Evolutionary conservation across 2,888 invertebrate species (phyloP).

Genomic region (Brenthis hecate): DNA sequence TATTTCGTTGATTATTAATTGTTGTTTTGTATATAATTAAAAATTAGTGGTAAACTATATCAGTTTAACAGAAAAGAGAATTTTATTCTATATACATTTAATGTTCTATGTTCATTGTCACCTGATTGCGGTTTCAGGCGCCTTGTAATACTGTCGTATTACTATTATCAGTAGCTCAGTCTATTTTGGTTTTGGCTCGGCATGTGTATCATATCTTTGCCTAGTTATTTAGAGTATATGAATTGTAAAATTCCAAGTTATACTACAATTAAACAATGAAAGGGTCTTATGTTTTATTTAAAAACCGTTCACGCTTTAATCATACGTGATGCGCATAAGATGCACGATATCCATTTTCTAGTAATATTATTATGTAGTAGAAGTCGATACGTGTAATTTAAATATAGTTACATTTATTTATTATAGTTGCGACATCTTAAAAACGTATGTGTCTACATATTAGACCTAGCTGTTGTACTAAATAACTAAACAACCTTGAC

Average conservation of each 20-base stretch:
- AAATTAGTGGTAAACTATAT: too few relatives aligned
- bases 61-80: too few relatives aligned
- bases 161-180: slow-evolving; percentile 60
- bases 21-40: too few relatives aligned
- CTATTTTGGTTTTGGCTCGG: slow-evolving; percentile 74
- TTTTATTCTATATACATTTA: neutral
- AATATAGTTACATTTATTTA: too few relatives aligned
- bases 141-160: slow-evolving; percentile 36
- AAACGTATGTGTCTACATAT: neutral
- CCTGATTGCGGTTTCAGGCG: slow-evolving; percentile 27
- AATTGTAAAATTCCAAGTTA: neutral
- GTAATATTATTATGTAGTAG: too few relatives aligned
- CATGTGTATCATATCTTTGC: slow-evolving; percentile 39
- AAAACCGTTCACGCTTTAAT: too few relatives aligned
- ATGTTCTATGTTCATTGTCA: slow-evolving; percentile 13
- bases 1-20: too few relatives aligned
- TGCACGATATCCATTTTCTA: too few relatives aligned
- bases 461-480: neutral
- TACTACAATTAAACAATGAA: neutral
- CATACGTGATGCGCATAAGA: too few relatives aligned
- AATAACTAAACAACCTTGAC: slow-evolving; percentile 23
- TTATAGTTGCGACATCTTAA: neutral
- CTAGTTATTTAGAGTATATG: slow-evolving; percentile 34
- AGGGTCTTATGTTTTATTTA: too few relatives aligned
- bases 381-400: too few relatives aligned